Conservation (phyloP, 2,113 vertebrate genomes). For the Rhinopomastus cyanomelas region DNA sequence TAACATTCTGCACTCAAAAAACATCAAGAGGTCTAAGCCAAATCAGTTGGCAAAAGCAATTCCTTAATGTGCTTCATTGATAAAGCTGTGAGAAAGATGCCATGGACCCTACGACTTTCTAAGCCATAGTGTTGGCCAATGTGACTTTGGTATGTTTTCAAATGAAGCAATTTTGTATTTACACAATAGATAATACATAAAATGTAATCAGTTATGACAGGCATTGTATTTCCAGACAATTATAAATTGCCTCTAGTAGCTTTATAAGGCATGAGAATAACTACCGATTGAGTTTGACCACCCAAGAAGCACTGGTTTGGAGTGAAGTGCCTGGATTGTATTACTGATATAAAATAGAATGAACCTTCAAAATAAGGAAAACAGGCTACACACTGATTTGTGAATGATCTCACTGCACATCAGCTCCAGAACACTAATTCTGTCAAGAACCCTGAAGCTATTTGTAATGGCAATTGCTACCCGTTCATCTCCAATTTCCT, state of each 20-base stretch:
- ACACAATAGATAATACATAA: conserved; percentile 61
- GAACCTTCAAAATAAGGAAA: conserved; percentile 31
- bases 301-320: conserved; percentile 40
- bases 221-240: conserved; percentile 61
- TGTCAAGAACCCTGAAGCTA: background rate
- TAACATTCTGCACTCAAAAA: background rate
- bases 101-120: background rate
- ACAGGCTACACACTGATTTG: background rate
- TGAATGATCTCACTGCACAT: conserved; percentile 11
- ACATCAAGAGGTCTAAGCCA: background rate
- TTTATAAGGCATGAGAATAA: conserved; percentile 45
- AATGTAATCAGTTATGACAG: conserved; percentile 46
- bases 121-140: background rate
- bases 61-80: background rate
- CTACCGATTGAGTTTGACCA: conserved; percentile 61
- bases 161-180: conserved; percentile 24
- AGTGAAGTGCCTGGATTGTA: conserved; percentile 27
- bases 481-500: background rate
- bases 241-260: conserved; percentile 34
- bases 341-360: conserved; percentile 47
- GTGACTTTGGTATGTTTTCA: background rate
- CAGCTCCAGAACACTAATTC: background rate
- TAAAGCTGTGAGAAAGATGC: background rate
- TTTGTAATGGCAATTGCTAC: background rate
- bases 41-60: background rate